Conservation (phyloP, 1,140 invertebrate genomes). For the Phymorhynchus buccinoides region DNA sequence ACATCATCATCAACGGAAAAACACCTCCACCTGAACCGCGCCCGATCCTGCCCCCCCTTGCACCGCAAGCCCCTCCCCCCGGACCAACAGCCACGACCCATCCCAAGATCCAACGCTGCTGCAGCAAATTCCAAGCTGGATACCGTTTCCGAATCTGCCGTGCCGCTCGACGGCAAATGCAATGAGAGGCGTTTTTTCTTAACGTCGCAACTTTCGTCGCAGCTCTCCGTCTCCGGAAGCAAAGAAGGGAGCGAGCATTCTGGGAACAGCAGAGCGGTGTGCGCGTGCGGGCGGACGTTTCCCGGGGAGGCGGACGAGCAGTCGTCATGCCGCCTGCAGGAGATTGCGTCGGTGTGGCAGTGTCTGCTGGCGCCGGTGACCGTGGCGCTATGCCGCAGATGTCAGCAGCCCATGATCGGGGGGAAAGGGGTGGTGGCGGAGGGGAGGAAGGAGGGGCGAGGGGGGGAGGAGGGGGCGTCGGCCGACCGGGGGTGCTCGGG, state of each 20-base stretch:
- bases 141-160: not conserved
- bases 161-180: not conserved
- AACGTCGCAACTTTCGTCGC: too few species aligned
- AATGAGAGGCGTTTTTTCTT: too few species aligned
- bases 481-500: not conserved
- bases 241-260: constrained; percentile 6
- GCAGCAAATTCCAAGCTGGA: constrained; percentile 13
- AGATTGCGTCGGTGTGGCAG: constrained; percentile 53
- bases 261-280: not conserved
- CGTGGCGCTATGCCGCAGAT: constrained; percentile 43
- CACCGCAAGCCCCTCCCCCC: not conserved
- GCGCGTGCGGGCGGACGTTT: not conserved
- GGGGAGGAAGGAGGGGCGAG: not conserved
- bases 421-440: not conserved
- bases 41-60: constrained; percentile 45
- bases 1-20: too few species aligned
- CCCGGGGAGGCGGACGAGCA: not conserved
- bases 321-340: not conserved
- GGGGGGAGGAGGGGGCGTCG: not conserved
- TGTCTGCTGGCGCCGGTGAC: constrained; percentile 42
- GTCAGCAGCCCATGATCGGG: constrained; percentile 37
- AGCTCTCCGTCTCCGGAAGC: not conserved
- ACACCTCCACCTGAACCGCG: not conserved
- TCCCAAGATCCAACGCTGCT: not conserved
- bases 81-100: not conserved